Percentiles rank a stretch among this genome's conserved stretches.
These are phyloP conservation scores for Baryphthengus martii DNA, from an alignment of 2,113 vertebrate species.

Conservation along the genomic window DNA sequence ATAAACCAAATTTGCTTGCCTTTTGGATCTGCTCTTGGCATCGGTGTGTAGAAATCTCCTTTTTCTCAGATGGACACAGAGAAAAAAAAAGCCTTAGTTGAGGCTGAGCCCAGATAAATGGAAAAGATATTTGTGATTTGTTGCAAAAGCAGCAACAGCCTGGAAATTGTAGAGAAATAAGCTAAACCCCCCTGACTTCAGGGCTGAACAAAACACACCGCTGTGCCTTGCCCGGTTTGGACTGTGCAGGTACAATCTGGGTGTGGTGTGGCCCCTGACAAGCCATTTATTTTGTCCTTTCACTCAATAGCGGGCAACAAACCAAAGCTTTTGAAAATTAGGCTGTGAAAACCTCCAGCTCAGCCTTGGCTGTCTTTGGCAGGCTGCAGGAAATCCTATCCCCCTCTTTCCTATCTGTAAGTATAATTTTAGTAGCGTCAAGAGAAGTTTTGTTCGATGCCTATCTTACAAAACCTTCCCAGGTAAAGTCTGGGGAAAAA, in stretches of 20 bases:
- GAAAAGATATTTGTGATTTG: not conserved
- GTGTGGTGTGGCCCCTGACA: not conserved
- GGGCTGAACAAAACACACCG: too few species aligned
- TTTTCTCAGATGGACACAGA: not conserved
- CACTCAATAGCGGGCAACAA: not conserved
- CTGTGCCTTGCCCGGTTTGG: not conserved
- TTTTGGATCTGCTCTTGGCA: not conserved
- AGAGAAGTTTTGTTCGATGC: slow-evolving; percentile 10
- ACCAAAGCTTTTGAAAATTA: not conserved
- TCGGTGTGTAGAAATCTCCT: not conserved
- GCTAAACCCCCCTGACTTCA: not conserved
- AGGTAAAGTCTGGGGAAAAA: not conserved
- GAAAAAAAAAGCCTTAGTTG: too few species aligned
- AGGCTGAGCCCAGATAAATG: too few species aligned
- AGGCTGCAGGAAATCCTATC: not conserved
- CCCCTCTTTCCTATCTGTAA: not conserved
- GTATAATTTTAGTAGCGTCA: not conserved
- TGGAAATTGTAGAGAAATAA: too few species aligned
- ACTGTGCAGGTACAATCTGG: not conserved
- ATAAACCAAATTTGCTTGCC: not conserved
- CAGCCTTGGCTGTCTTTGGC: not conserved
- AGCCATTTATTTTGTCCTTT: not conserved
- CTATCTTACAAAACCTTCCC: not conserved
- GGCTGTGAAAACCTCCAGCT: not conserved
- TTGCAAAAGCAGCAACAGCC: not conserved